phyloP scores from a whole-genome alignment of 2,888 invertebrate species.

The Empis stercorea region DNA sequence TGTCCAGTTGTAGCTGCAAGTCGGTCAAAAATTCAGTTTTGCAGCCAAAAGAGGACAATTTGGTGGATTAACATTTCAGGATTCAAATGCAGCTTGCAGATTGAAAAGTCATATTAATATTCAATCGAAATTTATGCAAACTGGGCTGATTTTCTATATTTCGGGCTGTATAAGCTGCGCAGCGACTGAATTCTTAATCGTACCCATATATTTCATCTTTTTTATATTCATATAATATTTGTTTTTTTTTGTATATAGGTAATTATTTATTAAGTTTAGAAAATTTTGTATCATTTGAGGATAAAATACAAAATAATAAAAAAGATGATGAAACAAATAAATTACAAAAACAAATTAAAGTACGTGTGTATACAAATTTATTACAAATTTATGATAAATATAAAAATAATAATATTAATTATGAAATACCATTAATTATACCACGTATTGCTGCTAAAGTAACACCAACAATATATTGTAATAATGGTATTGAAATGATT shows the following conservation, averaged over 20 bases:
- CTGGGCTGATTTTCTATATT: too few species aligned
- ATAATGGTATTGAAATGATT: conserved; percentile 58
- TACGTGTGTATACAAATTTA: conserved; percentile 65
- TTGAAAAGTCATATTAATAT: too few species aligned
- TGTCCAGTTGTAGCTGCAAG: too few species aligned
- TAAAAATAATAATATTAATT: conserved; percentile 38
- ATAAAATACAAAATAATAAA: not conserved
- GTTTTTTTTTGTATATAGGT: conserved; percentile 31
- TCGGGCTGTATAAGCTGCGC: too few species aligned
- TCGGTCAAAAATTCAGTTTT: too few species aligned
- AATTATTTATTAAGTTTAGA: conserved; percentile 56
- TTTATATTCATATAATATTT: not conserved
- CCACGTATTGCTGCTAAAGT: conserved; percentile 62
- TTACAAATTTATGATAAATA: conserved; percentile 31
- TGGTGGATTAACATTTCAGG: too few species aligned
- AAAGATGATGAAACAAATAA: not conserved
- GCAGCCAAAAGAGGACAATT: too few species aligned
- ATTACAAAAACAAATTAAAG: conserved; percentile 24
- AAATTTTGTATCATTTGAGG: conserved; percentile 22
- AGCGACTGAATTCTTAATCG: too few species aligned
- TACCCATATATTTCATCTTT: too few species aligned
- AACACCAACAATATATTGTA: conserved; percentile 52
- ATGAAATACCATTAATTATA: conserved; percentile 38
- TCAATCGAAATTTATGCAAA: too few species aligned
- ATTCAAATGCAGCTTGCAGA: too few species aligned